Evolutionary conservation across 2,797 vertebrate genomes (phyloP).

Genomic region (Halcyon chelicuti): DNA sequence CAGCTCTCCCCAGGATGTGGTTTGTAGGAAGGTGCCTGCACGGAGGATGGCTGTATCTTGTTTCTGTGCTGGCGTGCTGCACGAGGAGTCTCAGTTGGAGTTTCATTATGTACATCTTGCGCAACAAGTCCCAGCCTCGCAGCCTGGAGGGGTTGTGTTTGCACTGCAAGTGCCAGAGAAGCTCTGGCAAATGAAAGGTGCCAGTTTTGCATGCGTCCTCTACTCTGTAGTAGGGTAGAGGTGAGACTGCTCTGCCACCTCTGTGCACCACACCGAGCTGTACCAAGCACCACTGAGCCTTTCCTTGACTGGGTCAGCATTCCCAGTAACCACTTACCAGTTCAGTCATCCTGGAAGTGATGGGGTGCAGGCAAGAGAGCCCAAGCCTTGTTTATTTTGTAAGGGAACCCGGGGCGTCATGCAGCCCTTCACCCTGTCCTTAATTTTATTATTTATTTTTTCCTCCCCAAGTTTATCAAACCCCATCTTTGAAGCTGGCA

Average conservation of each 20-base stretch:
- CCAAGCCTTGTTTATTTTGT: neutral
- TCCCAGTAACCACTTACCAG: neutral
- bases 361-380: neutral
- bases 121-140: neutral
- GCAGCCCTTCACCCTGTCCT: neutral
- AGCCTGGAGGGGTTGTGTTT: neutral
- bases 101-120: neutral
- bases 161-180: neutral
- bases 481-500: neutral
- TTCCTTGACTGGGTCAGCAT: neutral
- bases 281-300: rapidly evolving
- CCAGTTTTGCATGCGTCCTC: neutral
- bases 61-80: rapidly evolving
- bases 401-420: neutral
- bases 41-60: rapidly evolving
- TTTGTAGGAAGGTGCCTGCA: neutral
- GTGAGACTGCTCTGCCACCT: neutral
- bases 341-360: neutral
- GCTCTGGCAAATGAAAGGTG: neutral
- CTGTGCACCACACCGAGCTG: rapidly evolving
- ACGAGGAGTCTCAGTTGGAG: neutral
- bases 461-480: neutral
- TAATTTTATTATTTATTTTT: neutral
- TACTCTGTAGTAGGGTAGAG: neutral
- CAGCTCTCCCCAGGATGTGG: rapidly evolving